Base-by-base conservation (phyloP, 2,888 invertebrate genomes). In the Hydropsyche betteni region DNA sequence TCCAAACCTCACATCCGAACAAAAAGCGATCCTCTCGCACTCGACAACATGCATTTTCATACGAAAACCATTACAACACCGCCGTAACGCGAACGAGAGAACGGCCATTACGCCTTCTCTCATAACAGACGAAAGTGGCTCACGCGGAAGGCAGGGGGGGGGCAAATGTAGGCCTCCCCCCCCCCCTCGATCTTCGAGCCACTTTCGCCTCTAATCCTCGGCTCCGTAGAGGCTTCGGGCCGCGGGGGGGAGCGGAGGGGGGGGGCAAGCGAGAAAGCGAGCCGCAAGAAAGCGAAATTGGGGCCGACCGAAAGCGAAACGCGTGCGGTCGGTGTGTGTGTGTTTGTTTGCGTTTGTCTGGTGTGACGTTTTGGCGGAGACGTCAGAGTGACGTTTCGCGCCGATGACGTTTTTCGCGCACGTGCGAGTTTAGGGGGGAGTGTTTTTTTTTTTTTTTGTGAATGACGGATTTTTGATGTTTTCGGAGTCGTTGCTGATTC, bases 271-370 rank as follows among this genome's bases (percentile, higher is more conserved):
- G 76, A 68, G 76, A 76, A 76, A 76, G 76, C 53, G 72, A 16
- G 44, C 44, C 36, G 52, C 12, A 64, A 58, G 73, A 74, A 74
- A 72, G 72, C 72, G 72, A 72, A 72, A 72, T 51, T 69, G 16
- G 68, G 76, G 76, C 74, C 76, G 58, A 72, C 72, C 58, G 70
- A 69, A 69, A 69, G 69, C 69, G 69, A 69, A 69, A 69, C 36
- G n/a, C 36, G 51, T 34, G 34, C 4, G 1, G 44, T 44, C 10
- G 1, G 44, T 44, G 44, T 44, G 44, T 44, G 44, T 44, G 44
- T 44, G 1, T 44, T n/a, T n/a, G n/a, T n/a, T n/a, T n/a, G n/a
- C n/a, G 44, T 44, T 10, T 24, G 24, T 24, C 24, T 36, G 38
- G 33, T 68, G 14, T 24, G 24, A 24, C 38, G 16, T 68, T 68